A percentile compares a stretch with the other conserved stretches of the same genome.
Evolutionary conservation across 64 coral and sea anemone species (phyloP).

Genomic region (Hydrozoanthus tunicans): DNA sequence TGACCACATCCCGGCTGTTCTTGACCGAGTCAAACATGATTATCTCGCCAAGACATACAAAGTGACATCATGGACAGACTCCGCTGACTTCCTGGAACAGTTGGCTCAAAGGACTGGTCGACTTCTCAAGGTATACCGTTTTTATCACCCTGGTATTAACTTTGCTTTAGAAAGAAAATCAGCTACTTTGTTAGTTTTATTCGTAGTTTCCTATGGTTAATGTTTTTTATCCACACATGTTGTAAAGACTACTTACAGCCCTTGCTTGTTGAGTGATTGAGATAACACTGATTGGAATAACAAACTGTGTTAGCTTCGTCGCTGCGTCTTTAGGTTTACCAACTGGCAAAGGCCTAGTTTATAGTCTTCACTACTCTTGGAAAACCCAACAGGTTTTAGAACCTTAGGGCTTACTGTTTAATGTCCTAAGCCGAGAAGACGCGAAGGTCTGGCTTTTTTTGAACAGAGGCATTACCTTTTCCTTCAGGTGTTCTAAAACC

Average conservation of each 20-base stretch:
- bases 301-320: too few species aligned
- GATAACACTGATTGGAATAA: too few species aligned
- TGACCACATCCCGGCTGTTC: conserved; percentile 79
- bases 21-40: conserved; percentile 84
- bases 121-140: conserved; percentile 78
- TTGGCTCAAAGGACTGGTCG: conserved; percentile 85
- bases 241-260: neutral
- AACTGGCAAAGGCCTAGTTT: too few species aligned
- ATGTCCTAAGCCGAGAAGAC: too few species aligned
- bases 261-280: too few species aligned
- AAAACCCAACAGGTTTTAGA: too few species aligned
- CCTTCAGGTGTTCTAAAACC: too few species aligned
- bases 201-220: neutral
- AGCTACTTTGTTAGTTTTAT: neutral
- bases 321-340: too few species aligned
- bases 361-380: too few species aligned
- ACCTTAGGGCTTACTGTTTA: too few species aligned
- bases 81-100: conserved; percentile 87
- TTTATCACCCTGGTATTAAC: neutral
- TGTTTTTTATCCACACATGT: neutral
- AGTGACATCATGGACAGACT: conserved; percentile 69
- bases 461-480: too few species aligned
- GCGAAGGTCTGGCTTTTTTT: too few species aligned
- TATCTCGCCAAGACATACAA: conserved; percentile 93
- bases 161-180: neutral